These are phyloP conservation scores for Drosophila longiperda DNA, from an alignment of 2,888 invertebrate genomes.

Conservation along the genomic window DNA sequence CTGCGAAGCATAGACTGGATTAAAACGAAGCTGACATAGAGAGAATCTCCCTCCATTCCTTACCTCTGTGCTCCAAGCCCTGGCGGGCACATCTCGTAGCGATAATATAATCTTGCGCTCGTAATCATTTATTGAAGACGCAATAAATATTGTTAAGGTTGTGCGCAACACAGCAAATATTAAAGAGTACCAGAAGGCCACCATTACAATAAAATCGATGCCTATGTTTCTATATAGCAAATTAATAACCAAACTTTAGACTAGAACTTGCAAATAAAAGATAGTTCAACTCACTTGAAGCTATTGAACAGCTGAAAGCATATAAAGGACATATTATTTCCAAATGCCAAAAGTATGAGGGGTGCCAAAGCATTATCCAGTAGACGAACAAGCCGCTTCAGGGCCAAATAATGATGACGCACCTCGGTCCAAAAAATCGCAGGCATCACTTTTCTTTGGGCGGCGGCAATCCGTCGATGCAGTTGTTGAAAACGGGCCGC, in stretches of 20 bases:
- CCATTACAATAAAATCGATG: conserved; percentile 83
- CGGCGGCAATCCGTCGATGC: conserved; percentile 85
- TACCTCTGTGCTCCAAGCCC: conserved; percentile 85
- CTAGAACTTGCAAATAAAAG: accelerated
- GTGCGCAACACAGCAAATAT: conserved; percentile 86
- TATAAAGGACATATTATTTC: conserved; percentile 91
- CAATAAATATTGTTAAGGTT: conserved; percentile 86
- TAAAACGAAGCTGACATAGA: background rate
- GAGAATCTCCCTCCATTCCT: background rate
- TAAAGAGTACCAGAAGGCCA: conserved; percentile 87
- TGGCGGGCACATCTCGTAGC: conserved; percentile 84
- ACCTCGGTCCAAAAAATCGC: conserved; percentile 88
- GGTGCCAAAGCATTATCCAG: conserved; percentile 88
- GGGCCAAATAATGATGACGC: conserved; percentile 88
- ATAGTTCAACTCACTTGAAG: conserved; percentile 74
- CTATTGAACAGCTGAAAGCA: conserved; percentile 89
- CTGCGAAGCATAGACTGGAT: conserved; percentile 37
- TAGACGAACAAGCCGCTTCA: conserved; percentile 87
- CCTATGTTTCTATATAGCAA: conserved; percentile 75
- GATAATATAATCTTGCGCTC: conserved; percentile 85
- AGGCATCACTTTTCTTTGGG: conserved; percentile 84
- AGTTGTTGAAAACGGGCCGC: conserved; percentile 88
- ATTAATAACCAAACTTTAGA: background rate
- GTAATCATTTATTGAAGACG: conserved; percentile 86
- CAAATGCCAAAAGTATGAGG: conserved; percentile 88